phyloP scores from a whole-genome alignment of 1,140 invertebrate species.

The Phocides pigmalion region DNA sequence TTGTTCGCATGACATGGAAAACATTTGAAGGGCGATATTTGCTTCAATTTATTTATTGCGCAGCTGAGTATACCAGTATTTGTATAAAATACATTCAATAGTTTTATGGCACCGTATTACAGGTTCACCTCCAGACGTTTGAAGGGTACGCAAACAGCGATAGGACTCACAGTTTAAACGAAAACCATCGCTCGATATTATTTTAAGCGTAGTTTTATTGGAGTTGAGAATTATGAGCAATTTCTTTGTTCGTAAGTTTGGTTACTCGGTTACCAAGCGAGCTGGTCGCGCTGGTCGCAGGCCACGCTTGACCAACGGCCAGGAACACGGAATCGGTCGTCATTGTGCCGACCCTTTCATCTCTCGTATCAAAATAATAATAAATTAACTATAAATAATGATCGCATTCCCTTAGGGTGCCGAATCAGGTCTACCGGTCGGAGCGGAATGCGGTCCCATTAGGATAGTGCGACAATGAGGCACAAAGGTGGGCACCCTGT shows the following conservation, averaged over 20 bases:
- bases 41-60: constrained; percentile 10
- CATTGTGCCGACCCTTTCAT: constrained; percentile 75
- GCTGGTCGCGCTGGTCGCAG: too few relatives aligned
- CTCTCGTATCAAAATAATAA: constrained; percentile 81
- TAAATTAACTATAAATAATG: constrained; percentile 81
- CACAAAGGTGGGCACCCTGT: constrained; percentile 63
- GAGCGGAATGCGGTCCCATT: constrained; percentile 77
- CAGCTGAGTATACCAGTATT: constrained; percentile 16
- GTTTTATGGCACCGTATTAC: constrained; percentile 3
- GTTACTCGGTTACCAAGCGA: neutral
- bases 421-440: constrained; percentile 68
- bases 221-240: neutral
- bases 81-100: constrained; percentile 6
- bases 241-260: neutral
- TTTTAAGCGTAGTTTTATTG: neutral
- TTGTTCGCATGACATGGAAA: neutral
- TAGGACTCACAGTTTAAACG: neutral
- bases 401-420: constrained; percentile 45
- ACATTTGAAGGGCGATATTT: constrained; percentile 7
- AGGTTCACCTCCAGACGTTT: constrained; percentile 2
- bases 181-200: neutral
- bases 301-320: constrained; percentile 58
- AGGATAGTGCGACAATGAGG: constrained; percentile 73
- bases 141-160: constrained; percentile 8
- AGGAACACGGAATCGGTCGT: constrained; percentile 64